These are phyloP conservation scores for Sphaerodactylus townsendi DNA, from an alignment of 2,113 vertebrate genomes.

Conservation along the genomic window DNA sequence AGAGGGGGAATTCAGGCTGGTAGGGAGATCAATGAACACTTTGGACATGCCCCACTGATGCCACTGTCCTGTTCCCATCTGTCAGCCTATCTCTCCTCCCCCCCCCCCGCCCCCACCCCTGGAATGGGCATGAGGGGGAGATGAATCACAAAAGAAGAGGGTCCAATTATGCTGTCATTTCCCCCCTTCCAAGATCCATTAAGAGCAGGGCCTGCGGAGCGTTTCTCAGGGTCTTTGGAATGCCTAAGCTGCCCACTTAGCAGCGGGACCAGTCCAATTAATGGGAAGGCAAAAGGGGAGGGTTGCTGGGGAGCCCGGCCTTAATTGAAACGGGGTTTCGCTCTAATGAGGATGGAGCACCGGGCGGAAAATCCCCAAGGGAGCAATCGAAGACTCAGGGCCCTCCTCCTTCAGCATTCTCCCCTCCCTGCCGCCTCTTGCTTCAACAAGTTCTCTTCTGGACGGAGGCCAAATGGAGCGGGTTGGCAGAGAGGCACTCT, in stretches of 20 bases:
- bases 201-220: conserved; percentile 67
- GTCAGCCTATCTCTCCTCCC: conserved; percentile 79
- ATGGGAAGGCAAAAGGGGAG: conserved; percentile 59
- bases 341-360: conserved; percentile 70
- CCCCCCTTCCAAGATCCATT: conserved; percentile 78
- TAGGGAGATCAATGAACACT: conserved; percentile 80
- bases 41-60: conserved; percentile 81
- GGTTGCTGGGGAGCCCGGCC: conserved; percentile 69
- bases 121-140: conserved; percentile 74
- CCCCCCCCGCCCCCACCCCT: too few relatives aligned
- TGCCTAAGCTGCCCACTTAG: conserved; percentile 82
- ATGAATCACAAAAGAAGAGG: conserved; percentile 65
- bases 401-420: conserved; percentile 12
- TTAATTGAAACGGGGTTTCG: conserved; percentile 82
- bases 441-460: background rate
- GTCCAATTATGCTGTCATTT: conserved; percentile 86
- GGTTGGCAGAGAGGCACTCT: background rate
- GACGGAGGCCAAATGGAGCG: background rate
- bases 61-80: conserved; percentile 83
- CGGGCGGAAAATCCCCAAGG: conserved; percentile 59
- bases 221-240: conserved; percentile 74
- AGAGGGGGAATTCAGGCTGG: conserved; percentile 31
- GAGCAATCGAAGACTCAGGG: conserved; percentile 60
- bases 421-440: background rate
- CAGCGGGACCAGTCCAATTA: conserved; percentile 78